Percentiles rank a stretch among this genome's conserved stretches.
Conservation (phyloP, 2,888 invertebrate species). For the Anagyrus pseudococci region DNA sequence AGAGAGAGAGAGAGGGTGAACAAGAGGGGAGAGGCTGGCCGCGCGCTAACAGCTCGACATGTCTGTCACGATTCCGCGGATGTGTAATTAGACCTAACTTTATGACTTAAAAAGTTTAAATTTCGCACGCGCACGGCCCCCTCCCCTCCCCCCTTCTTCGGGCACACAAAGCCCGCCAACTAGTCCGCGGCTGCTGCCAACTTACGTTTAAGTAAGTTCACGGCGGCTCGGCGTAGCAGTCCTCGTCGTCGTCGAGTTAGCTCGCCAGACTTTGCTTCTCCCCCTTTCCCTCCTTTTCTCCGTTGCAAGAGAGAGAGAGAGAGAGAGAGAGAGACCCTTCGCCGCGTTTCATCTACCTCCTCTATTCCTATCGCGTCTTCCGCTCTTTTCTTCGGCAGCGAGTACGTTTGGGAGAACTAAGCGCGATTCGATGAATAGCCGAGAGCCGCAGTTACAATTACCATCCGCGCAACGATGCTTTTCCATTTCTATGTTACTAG, state of each 20-base stretch:
- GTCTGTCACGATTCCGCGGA: slow-evolving; percentile 46
- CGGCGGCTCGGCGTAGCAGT: not conserved
- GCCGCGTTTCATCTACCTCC: no score
- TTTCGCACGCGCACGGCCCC: slow-evolving; percentile 35
- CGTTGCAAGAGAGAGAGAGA: not conserved
- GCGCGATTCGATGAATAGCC: no score
- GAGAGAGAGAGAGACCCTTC: not conserved
- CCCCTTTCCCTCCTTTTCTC: not conserved
- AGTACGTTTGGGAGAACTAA: no score
- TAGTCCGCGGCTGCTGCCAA: slow-evolving; percentile 33
- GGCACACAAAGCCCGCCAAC: slow-evolving; percentile 28
- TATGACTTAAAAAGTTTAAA: slow-evolving; percentile 56
- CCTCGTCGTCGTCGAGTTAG: slow-evolving; percentile 3
- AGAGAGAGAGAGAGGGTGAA: no score
- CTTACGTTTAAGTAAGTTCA: slow-evolving; percentile 42
- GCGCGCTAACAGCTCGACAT: slow-evolving; percentile 44
- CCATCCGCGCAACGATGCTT: no score
- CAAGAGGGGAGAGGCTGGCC: no score
- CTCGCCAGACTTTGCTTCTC: not conserved
- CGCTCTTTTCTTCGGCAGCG: no score
- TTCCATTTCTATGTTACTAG: no score
- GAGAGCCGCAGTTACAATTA: no score
- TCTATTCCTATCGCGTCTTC: no score
- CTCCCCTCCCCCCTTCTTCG: not conserved
- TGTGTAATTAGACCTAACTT: slow-evolving; percentile 56